Evolutionary conservation across 2,797 vertebrate species (phyloP).

Genomic region (Aythya fuligula): DNA sequence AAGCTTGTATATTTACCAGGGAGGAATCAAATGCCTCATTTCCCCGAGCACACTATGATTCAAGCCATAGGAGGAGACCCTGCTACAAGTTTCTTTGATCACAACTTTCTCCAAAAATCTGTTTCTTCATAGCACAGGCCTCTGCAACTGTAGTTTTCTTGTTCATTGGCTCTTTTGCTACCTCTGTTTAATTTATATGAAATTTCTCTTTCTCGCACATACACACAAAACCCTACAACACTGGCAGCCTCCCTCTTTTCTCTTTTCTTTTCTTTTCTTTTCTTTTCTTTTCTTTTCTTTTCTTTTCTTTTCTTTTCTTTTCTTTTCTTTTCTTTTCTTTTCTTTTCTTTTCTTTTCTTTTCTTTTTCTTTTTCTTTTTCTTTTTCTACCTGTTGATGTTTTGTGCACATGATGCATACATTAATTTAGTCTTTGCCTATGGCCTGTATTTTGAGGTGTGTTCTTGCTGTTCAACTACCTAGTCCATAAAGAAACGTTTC

Average conservation of each 20-base stretch:
- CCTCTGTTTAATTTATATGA: neutral
- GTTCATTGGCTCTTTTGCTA: neutral
- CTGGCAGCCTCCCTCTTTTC: neutral
- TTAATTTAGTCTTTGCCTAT: neutral
- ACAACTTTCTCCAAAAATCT: neutral
- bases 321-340: no score
- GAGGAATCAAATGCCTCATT: neutral
- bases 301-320: no score
- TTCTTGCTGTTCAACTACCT: neutral
- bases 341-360: no score
- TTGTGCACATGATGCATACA: neutral
- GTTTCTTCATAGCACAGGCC: neutral
- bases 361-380: no score
- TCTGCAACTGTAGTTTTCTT: neutral
- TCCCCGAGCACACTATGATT: neutral
- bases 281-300: no score
- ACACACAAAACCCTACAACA: neutral
- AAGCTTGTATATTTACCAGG: neutral
- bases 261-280: neutral
- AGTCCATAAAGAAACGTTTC: neutral
- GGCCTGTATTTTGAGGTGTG: neutral
- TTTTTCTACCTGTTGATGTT: neutral
- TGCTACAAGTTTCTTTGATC: neutral
- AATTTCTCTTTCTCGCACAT: neutral
- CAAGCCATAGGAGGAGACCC: fast-evolving